Conservation (phyloP, 2,888 invertebrate species). For the Camptogramma bilineatum region DNA sequence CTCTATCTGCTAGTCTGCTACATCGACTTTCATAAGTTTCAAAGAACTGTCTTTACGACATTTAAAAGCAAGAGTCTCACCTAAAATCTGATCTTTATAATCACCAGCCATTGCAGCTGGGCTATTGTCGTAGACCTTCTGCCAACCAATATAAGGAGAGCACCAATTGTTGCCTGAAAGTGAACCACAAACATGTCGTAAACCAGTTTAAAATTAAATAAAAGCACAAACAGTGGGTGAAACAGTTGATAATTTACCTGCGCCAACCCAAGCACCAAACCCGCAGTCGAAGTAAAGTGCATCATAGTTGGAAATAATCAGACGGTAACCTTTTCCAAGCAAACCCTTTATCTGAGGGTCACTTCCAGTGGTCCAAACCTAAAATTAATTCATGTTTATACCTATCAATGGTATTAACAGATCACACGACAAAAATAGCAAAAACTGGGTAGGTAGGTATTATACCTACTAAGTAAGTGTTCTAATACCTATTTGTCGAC, state of each 20-base stretch:
- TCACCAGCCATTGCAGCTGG: slow-evolving; percentile 86
- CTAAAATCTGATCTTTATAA: slow-evolving; percentile 82
- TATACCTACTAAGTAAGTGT: too few species aligned
- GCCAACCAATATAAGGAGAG: slow-evolving; percentile 96
- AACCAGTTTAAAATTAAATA: too few species aligned
- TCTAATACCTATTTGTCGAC: too few species aligned
- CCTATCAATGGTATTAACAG: background rate
- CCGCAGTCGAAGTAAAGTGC: slow-evolving; percentile 95
- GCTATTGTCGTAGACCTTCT: slow-evolving; percentile 92
- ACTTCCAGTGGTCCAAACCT: slow-evolving; percentile 90
- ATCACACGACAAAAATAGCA: too few species aligned
- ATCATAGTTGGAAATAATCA: slow-evolving; percentile 95
- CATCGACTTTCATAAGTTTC: too few species aligned
- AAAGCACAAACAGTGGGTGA: background rate
- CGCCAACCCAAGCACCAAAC: slow-evolving; percentile 92
- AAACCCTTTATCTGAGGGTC: slow-evolving; percentile 88
- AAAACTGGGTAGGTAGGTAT: too few species aligned
- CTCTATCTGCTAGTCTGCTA: too few species aligned
- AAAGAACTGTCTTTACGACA: too few species aligned
- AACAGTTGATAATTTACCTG: slow-evolving; percentile 61
- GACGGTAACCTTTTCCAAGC: slow-evolving; percentile 88
- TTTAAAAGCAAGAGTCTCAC: slow-evolving; percentile 57
- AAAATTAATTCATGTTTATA: background rate
- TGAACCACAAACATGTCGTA: background rate
- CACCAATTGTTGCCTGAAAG: slow-evolving; percentile 94